Evolutionary conservation across 2,797 vertebrate species (phyloP).

Genomic region (Potorous gilbertii): DNA sequence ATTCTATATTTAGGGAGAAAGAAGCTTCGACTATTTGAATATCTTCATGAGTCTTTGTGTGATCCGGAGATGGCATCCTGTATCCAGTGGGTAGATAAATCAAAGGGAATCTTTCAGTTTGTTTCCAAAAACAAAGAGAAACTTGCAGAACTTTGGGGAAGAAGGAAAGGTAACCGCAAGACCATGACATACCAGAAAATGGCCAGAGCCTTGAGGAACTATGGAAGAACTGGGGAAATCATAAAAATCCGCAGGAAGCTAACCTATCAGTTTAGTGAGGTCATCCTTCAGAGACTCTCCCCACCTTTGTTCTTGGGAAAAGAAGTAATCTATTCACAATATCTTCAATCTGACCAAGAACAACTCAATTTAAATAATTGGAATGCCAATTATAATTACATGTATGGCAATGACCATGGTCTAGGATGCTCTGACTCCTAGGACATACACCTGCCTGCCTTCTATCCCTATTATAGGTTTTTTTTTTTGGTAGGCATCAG

Average conservation of each 20-base stretch:
- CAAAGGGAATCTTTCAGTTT: conserved; percentile 95
- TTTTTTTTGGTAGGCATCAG: neutral
- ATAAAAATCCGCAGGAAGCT: conserved; percentile 96
- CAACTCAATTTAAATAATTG: conserved; percentile 85
- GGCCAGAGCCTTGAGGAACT: conserved; percentile 98
- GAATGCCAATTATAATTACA: conserved; percentile 88
- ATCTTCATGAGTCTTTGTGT: conserved; percentile 93
- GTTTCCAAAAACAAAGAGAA: conserved; percentile 99
- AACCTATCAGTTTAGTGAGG: conserved; percentile 96
- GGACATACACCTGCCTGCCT: conserved; percentile 20
- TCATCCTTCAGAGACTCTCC: conserved; percentile 92
- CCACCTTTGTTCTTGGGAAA: conserved; percentile 81
- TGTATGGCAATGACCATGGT: conserved; percentile 86
- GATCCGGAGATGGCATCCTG: conserved; percentile 94
- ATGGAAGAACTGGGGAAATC: conserved; percentile 97
- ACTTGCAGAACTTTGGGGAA: conserved; percentile 97
- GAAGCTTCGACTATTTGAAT: conserved; percentile 96
- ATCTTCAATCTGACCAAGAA: conserved; percentile 81
- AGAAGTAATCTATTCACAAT: conserved; percentile 82
- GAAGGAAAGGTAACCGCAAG: conserved; percentile 98
- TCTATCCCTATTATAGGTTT: conserved; percentile 34
- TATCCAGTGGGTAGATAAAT: conserved; percentile 96
- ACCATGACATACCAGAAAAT: conserved; percentile 99
- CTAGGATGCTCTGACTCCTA: conserved; percentile 84
- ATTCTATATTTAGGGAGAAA: conserved; percentile 88